phyloP scores from a whole-genome alignment of 2,888 invertebrate species.

The Pseudolycoriella hygida region DNA sequence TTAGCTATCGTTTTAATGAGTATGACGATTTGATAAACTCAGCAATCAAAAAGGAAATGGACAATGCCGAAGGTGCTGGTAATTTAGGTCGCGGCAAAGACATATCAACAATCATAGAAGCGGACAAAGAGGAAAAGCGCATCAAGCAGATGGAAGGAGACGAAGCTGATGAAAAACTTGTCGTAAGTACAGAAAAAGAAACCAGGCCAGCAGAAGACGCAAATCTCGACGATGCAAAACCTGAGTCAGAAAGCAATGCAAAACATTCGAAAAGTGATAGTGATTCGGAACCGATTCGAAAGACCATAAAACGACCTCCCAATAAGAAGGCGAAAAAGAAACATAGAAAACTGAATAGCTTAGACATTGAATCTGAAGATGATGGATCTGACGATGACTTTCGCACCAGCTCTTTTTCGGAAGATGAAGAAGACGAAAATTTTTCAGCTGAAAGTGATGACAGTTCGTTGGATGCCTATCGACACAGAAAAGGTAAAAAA shows the following conservation, averaged over 20 bases:
- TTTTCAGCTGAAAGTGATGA: constrained; percentile 38
- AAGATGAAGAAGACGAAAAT: constrained; percentile 34
- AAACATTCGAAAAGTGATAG: constrained; percentile 21
- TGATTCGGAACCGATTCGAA: constrained; percentile 22
- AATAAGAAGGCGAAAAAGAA: constrained; percentile 41
- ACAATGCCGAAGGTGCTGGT: constrained; percentile 58
- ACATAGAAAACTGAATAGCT: constrained; percentile 59
- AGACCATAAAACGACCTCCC: constrained; percentile 11
- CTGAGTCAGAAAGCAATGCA: constrained; percentile 16
- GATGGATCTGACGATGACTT: constrained; percentile 84
- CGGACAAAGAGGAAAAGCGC: constrained; percentile 48
- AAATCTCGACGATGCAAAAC: constrained; percentile 17
- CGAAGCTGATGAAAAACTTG: constrained; percentile 4
- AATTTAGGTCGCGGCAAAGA: constrained; percentile 78
- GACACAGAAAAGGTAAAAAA: constrained; percentile 28
- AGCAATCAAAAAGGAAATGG: constrained; percentile 68
- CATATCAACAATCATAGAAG: constrained; percentile 75
- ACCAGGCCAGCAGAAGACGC: constrained; percentile 20
- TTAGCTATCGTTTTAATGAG: constrained; percentile 76
- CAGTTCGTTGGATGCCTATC: constrained; percentile 30
- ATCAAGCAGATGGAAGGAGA: constrained; percentile 14
- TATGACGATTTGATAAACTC: constrained; percentile 92
- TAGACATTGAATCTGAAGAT: constrained; percentile 68
- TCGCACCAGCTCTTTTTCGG: constrained; percentile 54
- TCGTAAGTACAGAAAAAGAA: constrained; percentile 1